These are phyloP conservation scores for Willowsia nigromaculata DNA, from an alignment of 2,888 invertebrate genomes.

Conservation along the genomic window DNA sequence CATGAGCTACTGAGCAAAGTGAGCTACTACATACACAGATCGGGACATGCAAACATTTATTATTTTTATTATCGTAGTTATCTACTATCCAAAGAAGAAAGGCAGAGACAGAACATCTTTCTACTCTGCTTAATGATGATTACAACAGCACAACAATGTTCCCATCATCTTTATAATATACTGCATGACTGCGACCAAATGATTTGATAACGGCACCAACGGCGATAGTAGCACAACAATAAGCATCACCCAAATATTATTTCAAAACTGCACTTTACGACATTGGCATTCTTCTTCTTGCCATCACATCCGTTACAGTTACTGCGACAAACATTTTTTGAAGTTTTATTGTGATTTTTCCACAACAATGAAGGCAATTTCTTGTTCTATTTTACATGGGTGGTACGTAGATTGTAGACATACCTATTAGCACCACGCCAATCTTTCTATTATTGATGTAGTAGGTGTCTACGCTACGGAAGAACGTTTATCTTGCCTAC, in stretches of 20 bases:
- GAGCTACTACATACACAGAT: not conserved
- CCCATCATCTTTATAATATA: not conserved
- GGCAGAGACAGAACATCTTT: slow-evolving; percentile 27
- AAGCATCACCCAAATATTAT: slow-evolving; percentile 27
- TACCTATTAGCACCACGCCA: too few relatives aligned
- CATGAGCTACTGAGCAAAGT: not conserved
- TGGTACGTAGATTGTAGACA: too few relatives aligned
- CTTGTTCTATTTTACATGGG: too few relatives aligned
- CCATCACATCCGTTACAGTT: slow-evolving; percentile 50
- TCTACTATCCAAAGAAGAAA: not conserved
- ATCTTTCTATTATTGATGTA: too few relatives aligned
- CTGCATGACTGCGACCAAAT: not conserved
- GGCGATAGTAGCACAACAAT: slow-evolving; percentile 15
- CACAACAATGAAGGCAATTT: slow-evolving; percentile 39
- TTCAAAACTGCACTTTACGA: slow-evolving; percentile 48
- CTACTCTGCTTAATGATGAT: slow-evolving; percentile 21
- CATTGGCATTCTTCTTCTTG: slow-evolving; percentile 67
- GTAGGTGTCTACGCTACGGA: too few relatives aligned
- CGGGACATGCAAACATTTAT: not conserved
- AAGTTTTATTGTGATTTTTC: slow-evolving; percentile 31
- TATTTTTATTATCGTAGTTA: slow-evolving; percentile 30
- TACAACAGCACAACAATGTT: slow-evolving; percentile 40
- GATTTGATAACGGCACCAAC: not conserved
- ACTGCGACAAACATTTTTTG: slow-evolving; percentile 22
- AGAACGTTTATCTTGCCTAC: too few relatives aligned